phyloP scores from a whole-genome alignment of 2,797 vertebrate species.

The Dromococcyx pavoninus region DNA sequence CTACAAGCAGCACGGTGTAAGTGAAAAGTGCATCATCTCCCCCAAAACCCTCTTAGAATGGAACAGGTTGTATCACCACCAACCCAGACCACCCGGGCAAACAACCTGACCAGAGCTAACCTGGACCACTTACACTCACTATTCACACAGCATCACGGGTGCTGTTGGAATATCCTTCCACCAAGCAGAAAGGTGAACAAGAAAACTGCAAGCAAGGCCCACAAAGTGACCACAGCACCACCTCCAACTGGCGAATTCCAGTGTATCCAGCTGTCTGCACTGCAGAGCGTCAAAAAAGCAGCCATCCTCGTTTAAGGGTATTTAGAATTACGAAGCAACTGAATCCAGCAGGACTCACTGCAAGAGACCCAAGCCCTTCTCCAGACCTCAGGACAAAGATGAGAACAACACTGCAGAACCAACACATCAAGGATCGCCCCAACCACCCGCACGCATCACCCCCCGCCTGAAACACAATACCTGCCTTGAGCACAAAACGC shows the following conservation, averaged over 20 bases:
- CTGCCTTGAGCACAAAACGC: neutral
- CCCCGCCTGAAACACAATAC: neutral
- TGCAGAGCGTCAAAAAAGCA: neutral
- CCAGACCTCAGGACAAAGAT: neutral
- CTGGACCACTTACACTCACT: neutral
- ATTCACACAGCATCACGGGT: neutral
- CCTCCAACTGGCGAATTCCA: neutral
- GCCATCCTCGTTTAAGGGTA: neutral
- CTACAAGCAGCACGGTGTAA: neutral
- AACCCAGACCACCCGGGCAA: neutral
- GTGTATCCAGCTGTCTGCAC: neutral
- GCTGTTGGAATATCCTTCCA: neutral
- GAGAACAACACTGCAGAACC: rapidly evolving
- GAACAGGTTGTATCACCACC: too few species aligned
- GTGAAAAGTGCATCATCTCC: neutral
- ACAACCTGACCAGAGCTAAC: neutral
- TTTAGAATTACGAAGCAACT: neutral
- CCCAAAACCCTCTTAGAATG: neutral
- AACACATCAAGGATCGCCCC: neutral
- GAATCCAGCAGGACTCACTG: neutral
- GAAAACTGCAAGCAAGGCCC: neutral
- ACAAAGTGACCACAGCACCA: neutral
- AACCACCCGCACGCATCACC: rapidly evolving
- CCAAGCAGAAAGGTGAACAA: neutral
- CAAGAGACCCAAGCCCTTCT: neutral